These are phyloP conservation scores for Aleadryas rufinucha DNA, from an alignment of 2,113 vertebrate genomes.

Conservation along the genomic window DNA sequence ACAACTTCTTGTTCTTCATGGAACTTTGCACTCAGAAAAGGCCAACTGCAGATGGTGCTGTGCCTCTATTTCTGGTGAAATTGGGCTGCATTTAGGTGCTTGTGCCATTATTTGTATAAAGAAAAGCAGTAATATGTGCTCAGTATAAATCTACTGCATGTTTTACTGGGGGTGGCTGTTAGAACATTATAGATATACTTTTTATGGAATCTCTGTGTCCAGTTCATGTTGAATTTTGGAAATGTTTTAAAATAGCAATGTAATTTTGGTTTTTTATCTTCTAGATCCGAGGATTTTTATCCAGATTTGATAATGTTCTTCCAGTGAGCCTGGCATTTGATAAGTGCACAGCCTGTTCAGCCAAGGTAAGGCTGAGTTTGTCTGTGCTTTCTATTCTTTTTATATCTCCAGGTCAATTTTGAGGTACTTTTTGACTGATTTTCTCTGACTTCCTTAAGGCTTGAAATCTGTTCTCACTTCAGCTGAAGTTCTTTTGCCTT, in stretches of 20 bases:
- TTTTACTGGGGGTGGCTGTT: not conserved
- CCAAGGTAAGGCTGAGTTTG: slow-evolving; percentile 79
- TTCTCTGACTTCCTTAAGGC: not conserved
- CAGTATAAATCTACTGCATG: not conserved
- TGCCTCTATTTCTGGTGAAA: not conserved
- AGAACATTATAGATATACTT: fast-evolving
- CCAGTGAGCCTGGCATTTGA: slow-evolving; percentile 97
- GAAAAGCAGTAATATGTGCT: not conserved
- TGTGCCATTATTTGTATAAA: not conserved
- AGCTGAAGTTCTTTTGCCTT: not conserved
- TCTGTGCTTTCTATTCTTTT: not conserved
- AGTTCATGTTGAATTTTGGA: not conserved
- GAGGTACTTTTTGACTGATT: not conserved
- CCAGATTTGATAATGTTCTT: slow-evolving; percentile 96
- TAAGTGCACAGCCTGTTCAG: slow-evolving; percentile 97
- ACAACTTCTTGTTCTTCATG: not conserved
- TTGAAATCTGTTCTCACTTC: not conserved
- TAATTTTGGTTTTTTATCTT: not conserved
- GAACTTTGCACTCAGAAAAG: not conserved
- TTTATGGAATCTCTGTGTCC: not conserved
- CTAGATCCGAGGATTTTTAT: slow-evolving; percentile 96
- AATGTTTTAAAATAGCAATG: not conserved
- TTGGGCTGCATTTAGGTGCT: not conserved
- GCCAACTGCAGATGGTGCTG: slow-evolving; percentile 69
- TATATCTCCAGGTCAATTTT: not conserved